phyloP scores from a whole-genome alignment of 2,113 vertebrate species.

The Pteruthius melanotis region DNA sequence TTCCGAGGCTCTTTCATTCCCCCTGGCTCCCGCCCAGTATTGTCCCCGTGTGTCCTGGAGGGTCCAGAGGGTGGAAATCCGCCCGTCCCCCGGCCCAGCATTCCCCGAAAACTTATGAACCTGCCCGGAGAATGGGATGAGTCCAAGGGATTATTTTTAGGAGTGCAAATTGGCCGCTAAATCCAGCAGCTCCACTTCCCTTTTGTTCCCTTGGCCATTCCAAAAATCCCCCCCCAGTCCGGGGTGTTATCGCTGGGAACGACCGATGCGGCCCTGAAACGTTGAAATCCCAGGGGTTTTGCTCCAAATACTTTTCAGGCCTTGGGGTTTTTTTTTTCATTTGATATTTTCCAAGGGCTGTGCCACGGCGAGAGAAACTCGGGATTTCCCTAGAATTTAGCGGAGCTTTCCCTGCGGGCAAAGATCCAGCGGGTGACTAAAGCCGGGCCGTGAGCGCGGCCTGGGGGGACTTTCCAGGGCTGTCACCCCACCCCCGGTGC shows the following conservation, averaged over 20 bases:
- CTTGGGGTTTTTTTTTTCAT: background rate
- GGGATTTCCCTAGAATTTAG: slow-evolving; percentile 59
- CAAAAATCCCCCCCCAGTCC: background rate
- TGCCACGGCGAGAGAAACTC: background rate
- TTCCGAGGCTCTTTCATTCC: background rate
- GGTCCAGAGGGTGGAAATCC: background rate
- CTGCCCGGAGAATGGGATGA: background rate
- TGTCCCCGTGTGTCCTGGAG: background rate
- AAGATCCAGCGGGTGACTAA: background rate
- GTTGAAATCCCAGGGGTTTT: background rate
- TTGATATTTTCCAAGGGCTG: background rate
- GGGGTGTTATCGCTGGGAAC: rapidly evolving
- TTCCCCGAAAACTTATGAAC: background rate
- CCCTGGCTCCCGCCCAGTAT: slow-evolving; percentile 19
- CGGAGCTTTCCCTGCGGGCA: background rate
- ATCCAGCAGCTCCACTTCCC: background rate
- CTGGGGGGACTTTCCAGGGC: slow-evolving; percentile 19
- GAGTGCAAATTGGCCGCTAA: background rate
- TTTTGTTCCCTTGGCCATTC: background rate
- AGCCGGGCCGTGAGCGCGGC: background rate
- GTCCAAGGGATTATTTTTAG: background rate
- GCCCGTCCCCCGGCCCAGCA: background rate
- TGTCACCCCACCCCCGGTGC: background rate
- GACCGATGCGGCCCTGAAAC: rapidly evolving
- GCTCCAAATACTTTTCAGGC: background rate